phyloP scores from a whole-genome alignment of 2,888 invertebrate species.

The Craniophora ligustri region DNA sequence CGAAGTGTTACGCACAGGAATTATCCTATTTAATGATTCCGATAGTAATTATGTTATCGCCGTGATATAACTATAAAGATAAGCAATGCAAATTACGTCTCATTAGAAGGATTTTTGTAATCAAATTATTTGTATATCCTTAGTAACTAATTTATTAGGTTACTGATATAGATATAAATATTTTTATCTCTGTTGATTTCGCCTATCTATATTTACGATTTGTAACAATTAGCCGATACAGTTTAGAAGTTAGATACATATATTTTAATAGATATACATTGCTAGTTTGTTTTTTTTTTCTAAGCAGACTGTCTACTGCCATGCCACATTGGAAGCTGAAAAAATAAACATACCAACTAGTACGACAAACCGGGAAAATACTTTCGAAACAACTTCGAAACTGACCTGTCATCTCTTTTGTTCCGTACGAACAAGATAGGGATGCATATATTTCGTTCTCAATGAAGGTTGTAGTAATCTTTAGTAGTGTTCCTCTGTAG shows the following conservation, averaged over 20 bases:
- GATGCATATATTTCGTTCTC: slow-evolving; percentile 57
- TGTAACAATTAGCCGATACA: slow-evolving; percentile 23
- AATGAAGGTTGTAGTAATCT: slow-evolving; percentile 57
- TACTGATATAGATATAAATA: slow-evolving; percentile 1
- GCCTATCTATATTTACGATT: slow-evolving; percentile 9
- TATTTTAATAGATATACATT: no score
- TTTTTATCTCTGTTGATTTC: slow-evolving; percentile 23
- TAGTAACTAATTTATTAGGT: slow-evolving; percentile 8
- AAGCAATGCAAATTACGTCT: slow-evolving; percentile 26
- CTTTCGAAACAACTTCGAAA: slow-evolving; percentile 13
- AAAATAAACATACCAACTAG: slow-evolving; percentile 43
- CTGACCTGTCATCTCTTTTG: slow-evolving; percentile 17
- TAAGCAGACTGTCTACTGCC: neutral
- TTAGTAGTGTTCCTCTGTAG: slow-evolving; percentile 60
- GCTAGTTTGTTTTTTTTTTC: neutral
- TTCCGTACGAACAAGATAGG: slow-evolving; percentile 39
- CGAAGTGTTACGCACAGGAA: neutral
- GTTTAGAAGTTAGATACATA: no score
- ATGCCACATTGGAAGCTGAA: slow-evolving; percentile 28
- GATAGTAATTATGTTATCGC: slow-evolving; percentile 23
- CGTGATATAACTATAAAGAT: slow-evolving; percentile 20
- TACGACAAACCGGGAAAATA: slow-evolving; percentile 23
- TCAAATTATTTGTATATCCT: slow-evolving; percentile 16
- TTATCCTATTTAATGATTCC: slow-evolving; percentile 9
- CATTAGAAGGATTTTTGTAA: slow-evolving; percentile 18